These are phyloP conservation scores for Rhingia campestris DNA, from an alignment of 2,888 invertebrate species.

Conservation along the genomic window DNA sequence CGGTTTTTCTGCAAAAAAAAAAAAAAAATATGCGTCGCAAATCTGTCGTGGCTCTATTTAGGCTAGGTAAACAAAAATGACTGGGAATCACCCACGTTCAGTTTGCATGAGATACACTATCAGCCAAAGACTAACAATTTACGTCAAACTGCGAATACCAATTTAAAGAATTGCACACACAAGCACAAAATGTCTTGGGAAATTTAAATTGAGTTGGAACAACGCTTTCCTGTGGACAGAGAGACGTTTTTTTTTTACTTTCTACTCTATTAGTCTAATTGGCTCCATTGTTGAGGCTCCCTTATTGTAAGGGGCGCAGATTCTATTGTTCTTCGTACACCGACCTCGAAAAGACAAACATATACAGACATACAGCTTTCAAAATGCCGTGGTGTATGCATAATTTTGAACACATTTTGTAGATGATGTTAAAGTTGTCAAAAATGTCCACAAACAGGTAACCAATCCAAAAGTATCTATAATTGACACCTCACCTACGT, in stretches of 20 bases:
- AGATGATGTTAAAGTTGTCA: too few species aligned
- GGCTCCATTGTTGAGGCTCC: too few species aligned
- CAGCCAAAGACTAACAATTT: neutral
- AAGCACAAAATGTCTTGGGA: neutral
- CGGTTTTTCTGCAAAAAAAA: neutral
- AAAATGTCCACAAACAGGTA: too few species aligned
- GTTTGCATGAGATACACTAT: slow-evolving; percentile 1
- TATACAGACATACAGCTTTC: too few species aligned
- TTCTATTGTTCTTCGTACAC: too few species aligned
- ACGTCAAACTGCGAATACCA: neutral
- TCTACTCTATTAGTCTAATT: too few species aligned
- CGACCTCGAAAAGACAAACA: too few species aligned
- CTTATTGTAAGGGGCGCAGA: too few species aligned
- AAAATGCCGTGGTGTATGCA: too few species aligned
- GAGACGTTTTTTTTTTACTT: neutral
- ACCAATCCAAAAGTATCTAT: too few species aligned
- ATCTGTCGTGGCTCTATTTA: neutral
- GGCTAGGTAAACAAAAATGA: neutral
- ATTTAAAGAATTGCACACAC: neutral
- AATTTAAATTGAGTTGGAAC: neutral
- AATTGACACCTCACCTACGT: too few species aligned
- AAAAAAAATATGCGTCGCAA: neutral
- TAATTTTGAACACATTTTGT: too few species aligned
- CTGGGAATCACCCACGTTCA: neutral
- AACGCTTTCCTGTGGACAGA: neutral